A percentile compares a stretch with the other conserved stretches of the same genome.
phyloP scores from a whole-genome alignment of 2,113 vertebrate genomes.

The Ginglymostoma cirratum region DNA sequence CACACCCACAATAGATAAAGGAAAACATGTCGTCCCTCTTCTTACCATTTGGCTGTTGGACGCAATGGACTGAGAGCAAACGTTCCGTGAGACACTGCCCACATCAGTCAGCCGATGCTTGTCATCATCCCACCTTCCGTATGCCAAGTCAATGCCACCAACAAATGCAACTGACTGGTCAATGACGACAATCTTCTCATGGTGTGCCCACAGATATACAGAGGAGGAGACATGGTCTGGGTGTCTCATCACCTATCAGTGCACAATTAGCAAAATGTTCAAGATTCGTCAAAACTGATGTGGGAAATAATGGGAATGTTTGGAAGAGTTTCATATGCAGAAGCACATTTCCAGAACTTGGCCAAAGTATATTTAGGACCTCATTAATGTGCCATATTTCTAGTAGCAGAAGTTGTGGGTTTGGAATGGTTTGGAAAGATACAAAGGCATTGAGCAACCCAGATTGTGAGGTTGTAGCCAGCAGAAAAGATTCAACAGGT shows the following conservation, averaged over 20 bases:
- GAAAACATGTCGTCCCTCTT: not conserved
- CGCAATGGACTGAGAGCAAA: not conserved
- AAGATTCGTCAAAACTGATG: not conserved
- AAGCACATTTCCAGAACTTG: not conserved
- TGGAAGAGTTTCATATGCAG: not conserved
- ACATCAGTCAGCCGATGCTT: slow-evolving; percentile 86
- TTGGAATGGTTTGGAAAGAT: not conserved
- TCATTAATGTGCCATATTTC: not conserved
- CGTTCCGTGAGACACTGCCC: slow-evolving; percentile 76
- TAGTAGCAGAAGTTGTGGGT: no score
- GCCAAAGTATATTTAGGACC: not conserved
- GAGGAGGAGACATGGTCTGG: slow-evolving; percentile 88
- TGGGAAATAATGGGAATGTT: not conserved
- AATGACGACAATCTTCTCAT: slow-evolving; percentile 83
- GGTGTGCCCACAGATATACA: slow-evolving; percentile 93
- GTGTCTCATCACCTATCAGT: slow-evolving; percentile 86
- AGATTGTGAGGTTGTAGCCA: not conserved
- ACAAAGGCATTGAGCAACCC: not conserved
- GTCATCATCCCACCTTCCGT: slow-evolving; percentile 86
- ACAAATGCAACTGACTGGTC: slow-evolving; percentile 91
- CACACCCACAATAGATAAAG: not conserved
- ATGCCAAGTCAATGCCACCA: slow-evolving; percentile 88
- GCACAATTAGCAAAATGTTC: not conserved
- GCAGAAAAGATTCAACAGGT: not conserved
- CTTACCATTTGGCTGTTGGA: not conserved